These are phyloP conservation scores for Mesopsocus fuscifrons DNA, from an alignment of 2,888 invertebrate genomes.

Conservation along the genomic window DNA sequence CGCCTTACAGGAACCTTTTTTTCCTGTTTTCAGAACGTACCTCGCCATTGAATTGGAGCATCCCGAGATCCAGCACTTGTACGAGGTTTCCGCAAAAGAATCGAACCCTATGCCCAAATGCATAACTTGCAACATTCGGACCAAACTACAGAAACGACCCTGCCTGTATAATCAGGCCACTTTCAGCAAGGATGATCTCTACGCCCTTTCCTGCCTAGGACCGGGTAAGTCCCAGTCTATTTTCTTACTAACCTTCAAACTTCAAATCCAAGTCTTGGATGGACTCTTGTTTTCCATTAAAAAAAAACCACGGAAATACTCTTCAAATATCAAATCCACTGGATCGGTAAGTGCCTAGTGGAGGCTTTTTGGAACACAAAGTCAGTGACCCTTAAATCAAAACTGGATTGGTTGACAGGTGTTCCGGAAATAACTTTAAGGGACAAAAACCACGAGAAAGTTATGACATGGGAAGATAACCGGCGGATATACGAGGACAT, in stretches of 20 bases:
- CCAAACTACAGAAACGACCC: slow-evolving; percentile 18
- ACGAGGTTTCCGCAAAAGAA: slow-evolving; percentile 28
- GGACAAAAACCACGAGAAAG: not conserved
- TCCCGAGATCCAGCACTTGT: slow-evolving; percentile 50
- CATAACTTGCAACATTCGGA: slow-evolving; percentile 42
- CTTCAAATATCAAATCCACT: no score
- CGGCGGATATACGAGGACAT: slow-evolving; percentile 28
- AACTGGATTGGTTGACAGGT: no score
- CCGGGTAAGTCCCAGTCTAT: slow-evolving; percentile 1
- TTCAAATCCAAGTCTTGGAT: no score
- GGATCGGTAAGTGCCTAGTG: no score
- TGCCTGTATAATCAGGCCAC: slow-evolving; percentile 9
- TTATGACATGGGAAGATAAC: slow-evolving; percentile 36
- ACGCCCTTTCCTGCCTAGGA: slow-evolving; percentile 2
- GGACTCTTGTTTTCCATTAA: no score
- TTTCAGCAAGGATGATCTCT: not conserved
- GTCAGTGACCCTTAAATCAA: no score
- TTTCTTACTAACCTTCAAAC: no score
- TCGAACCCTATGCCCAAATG: slow-evolving; percentile 30
- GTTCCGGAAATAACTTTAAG: slow-evolving; percentile 4
- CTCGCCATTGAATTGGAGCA: slow-evolving; percentile 38
- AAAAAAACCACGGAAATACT: not conserved
- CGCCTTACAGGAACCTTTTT: not conserved
- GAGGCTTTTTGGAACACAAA: no score
- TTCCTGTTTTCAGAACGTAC: slow-evolving; percentile 48